Percentiles rank a stretch among this genome's conserved stretches.
Conservation (phyloP, 2,888 invertebrate species). For the Chrysolina americana region DNA sequence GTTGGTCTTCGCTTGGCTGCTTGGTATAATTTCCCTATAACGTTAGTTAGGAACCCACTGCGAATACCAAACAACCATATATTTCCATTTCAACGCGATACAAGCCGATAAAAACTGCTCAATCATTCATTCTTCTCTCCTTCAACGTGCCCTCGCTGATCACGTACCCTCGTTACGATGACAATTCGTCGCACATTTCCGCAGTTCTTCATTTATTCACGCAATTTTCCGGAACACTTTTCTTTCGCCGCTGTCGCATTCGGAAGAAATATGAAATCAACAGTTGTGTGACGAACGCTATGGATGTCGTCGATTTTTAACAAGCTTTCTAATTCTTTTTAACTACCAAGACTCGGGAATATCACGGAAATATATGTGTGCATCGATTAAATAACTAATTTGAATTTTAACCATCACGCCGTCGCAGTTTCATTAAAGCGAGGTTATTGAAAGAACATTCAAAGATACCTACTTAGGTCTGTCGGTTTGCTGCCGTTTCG, state of each 20-base stretch:
- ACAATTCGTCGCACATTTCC: slow-evolving; percentile 2
- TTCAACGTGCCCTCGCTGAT: not conserved
- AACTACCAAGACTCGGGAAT: not conserved
- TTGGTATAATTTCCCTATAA: no score
- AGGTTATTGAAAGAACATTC: not conserved
- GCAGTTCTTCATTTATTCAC: slow-evolving; percentile 5
- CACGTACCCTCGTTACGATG: not conserved
- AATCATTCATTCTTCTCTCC: not conserved
- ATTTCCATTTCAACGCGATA: no score
- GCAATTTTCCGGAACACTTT: not conserved
- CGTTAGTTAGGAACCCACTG: no score
- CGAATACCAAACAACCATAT: no score
- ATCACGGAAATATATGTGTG: not conserved
- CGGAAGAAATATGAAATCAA: not conserved
- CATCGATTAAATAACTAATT: not conserved
- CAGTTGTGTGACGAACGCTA: not conserved
- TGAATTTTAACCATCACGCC: not conserved
- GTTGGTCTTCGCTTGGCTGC: no score
- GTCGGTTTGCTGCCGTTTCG: not conserved
- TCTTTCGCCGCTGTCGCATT: not conserved
- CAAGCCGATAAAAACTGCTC: not conserved
- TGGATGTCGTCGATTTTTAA: slow-evolving; percentile 2
- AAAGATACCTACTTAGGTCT: not conserved
- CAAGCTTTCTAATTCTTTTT: slow-evolving; percentile 6
- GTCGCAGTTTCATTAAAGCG: not conserved